Evolutionary conservation across 2,113 vertebrate genomes (phyloP).

Genomic region (cattle (Bos taurus)): DNA sequence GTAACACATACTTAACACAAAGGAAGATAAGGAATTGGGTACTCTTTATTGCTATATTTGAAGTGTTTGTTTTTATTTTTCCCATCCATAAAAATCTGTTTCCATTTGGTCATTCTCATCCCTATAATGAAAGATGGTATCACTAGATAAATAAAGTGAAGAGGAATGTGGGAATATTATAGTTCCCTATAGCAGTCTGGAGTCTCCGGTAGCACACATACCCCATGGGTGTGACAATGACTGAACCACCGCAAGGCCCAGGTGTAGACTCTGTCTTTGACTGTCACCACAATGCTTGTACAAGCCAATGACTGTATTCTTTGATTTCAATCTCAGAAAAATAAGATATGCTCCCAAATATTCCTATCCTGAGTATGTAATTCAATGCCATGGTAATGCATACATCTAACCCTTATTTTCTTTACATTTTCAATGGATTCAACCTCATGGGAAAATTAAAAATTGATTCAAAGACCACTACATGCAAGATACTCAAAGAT

Average conservation of each 20-base stretch:
- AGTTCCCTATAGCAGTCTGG: neutral
- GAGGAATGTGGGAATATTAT: neutral
- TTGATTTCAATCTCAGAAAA: neutral
- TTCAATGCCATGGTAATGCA: neutral
- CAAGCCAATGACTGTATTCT: neutral
- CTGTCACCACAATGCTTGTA: neutral
- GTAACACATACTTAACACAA: neutral
- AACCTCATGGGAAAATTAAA: neutral
- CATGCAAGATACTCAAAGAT: neutral
- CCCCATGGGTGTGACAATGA: fast-evolving
- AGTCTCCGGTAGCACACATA: neutral
- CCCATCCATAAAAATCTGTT: neutral
- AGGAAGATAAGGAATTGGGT: neutral
- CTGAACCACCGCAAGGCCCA: neutral
- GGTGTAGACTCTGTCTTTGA: no score
- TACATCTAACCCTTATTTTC: neutral
- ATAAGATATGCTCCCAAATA: neutral
- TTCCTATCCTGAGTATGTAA: neutral
- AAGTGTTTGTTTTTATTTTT: neutral
- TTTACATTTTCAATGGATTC: neutral
- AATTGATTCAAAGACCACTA: neutral
- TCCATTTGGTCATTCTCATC: neutral
- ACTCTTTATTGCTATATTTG: neutral
- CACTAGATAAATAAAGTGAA: neutral
- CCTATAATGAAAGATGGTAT: neutral